Conservation (phyloP, 2,113 vertebrate species). For the Benitochromis conjunctus region DNA sequence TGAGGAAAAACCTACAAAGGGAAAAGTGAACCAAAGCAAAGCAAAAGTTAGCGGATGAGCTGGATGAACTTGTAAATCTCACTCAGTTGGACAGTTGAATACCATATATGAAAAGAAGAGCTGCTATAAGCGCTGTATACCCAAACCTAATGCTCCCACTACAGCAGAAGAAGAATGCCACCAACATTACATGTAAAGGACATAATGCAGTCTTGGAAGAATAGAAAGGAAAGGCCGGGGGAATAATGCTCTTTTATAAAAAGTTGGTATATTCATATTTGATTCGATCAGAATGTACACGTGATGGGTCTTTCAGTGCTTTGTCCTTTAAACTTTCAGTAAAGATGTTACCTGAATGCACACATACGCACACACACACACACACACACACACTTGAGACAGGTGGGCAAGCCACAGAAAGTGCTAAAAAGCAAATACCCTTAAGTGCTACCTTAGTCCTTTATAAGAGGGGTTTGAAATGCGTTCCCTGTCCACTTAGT, state of each 20-base stretch:
- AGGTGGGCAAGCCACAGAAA: background rate
- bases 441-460: conserved; percentile 15
- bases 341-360: background rate
- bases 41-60: background rate
- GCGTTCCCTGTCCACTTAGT: conserved; percentile 26
- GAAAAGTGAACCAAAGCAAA: background rate
- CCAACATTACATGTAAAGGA: background rate
- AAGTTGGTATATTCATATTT: background rate
- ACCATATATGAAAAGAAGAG: background rate
- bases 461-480: conserved; percentile 15
- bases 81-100: background rate
- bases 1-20: background rate
- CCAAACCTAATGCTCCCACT: background rate
- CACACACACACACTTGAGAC: background rate
- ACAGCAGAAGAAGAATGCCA: background rate
- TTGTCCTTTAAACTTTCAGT: background rate
- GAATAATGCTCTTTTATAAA: background rate
- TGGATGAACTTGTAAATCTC: background rate
- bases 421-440: conserved; percentile 9
- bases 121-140: background rate
- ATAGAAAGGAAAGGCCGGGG: background rate
- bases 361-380: background rate
- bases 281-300: background rate
- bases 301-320: background rate
- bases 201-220: background rate